phyloP scores from a whole-genome alignment of 2,888 invertebrate species.

The Himalopsyche kuldschensis region DNA sequence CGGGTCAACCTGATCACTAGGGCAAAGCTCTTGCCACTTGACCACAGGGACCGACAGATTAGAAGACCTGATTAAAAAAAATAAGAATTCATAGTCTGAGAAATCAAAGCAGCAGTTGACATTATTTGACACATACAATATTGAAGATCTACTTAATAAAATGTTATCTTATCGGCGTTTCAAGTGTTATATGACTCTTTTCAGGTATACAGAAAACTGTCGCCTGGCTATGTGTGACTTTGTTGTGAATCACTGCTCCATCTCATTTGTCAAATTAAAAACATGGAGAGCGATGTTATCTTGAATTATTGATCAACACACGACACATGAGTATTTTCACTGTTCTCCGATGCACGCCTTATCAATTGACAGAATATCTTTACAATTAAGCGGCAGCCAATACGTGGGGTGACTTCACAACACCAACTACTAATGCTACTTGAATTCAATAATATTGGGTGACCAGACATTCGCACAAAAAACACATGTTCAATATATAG shows the following conservation, averaged over 20 bases:
- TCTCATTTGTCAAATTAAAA: constrained; percentile 17
- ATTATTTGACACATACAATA: neutral
- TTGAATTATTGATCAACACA: neutral
- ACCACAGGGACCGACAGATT: too few relatives aligned
- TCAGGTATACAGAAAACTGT: neutral
- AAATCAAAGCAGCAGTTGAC: neutral
- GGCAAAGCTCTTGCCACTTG: too few relatives aligned
- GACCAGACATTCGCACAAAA: too few relatives aligned
- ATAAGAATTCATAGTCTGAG: too few relatives aligned
- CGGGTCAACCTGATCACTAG: too few relatives aligned
- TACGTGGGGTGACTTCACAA: neutral
- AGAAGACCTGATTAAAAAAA: too few relatives aligned
- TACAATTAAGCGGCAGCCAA: neutral
- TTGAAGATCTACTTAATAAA: too few relatives aligned
- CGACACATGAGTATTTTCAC: neutral
- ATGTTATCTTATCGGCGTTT: neutral
- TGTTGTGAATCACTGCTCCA: neutral
- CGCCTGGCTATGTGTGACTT: neutral
- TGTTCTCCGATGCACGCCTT: neutral
- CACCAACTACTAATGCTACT: neutral
- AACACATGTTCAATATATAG: too few relatives aligned
- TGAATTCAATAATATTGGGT: too few relatives aligned
- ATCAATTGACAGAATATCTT: constrained; percentile 2
- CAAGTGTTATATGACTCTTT: neutral
- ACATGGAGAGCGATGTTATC: constrained; percentile 6